Percentiles rank a stretch among this genome's conserved stretches.
These are phyloP conservation scores for Uropsilus gracilis DNA, from an alignment of 2,113 vertebrate genomes.

Conservation along the genomic window DNA sequence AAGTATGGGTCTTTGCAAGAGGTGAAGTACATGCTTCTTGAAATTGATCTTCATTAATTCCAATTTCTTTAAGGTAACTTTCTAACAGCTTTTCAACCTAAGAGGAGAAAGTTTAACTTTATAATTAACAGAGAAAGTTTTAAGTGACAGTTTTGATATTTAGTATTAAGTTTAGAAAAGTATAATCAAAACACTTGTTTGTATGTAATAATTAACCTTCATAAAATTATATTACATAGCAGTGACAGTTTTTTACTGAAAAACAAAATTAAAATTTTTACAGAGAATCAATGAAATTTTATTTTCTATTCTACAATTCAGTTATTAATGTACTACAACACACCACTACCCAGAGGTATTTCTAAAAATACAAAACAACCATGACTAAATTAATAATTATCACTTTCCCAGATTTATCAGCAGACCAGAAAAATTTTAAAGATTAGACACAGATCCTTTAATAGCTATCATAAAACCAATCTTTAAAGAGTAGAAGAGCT, in stretches of 20 bases:
- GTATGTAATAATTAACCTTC: constrained; percentile 21
- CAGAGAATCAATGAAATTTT: constrained; percentile 36
- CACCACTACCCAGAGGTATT: neutral
- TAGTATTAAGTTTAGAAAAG: constrained; percentile 11
- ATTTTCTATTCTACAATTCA: constrained; percentile 41
- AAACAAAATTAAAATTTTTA: constrained; percentile 33
- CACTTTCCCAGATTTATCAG: neutral
- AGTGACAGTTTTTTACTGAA: constrained; percentile 33
- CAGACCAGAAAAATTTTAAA: neutral
- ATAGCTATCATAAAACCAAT: constrained; percentile 2
- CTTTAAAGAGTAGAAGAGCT: neutral
- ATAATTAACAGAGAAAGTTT: constrained; percentile 38
- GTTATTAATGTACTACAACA: neutral
- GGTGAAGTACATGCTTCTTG: constrained; percentile 94
- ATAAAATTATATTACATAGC: constrained; percentile 13
- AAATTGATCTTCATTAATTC: constrained; percentile 97
- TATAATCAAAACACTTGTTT: constrained; percentile 29
- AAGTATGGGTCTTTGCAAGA: constrained; percentile 92
- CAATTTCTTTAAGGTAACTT: constrained; percentile 95
- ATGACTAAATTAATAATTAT: neutral
- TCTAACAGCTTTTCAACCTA: constrained; percentile 96
- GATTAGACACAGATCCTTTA: neutral
- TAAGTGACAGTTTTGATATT: constrained; percentile 23
- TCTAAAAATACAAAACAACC: constrained; percentile 28
- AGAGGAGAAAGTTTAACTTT: constrained; percentile 62